Evolutionary conservation across 1,140 invertebrate species (phyloP), one percentile per base, ranked within the genome.

Genomic region (Rhizoglyphus robini): DNA sequence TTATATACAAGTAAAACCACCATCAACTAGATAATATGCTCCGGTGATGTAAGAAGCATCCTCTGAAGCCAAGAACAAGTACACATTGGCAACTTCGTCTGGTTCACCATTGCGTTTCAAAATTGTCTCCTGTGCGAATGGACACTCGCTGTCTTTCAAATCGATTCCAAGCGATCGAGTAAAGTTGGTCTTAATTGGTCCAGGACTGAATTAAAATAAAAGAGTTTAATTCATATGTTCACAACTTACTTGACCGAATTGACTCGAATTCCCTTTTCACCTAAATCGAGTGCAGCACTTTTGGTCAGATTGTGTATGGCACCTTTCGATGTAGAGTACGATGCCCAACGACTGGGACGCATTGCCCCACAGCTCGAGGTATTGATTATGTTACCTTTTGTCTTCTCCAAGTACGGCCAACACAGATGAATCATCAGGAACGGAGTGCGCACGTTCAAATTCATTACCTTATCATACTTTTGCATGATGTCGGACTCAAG

Each of bases 331-430:
- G 74, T 72, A 62, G 73, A 73, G 64, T 75, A 75, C 32, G 73
- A 72, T 34, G 38, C 30, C n/a, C 41, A 63, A 51, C 48, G 61
- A 13, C 23, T 27, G 51, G 81, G 78, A 1, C 88, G 81, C 72
- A 88, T 75, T 4, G 88, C 77, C 29, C 88, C 88, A 72, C 82
- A 84, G 0, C 93, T 86, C 74, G 88, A 92, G 1, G 89, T 93
- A 0, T 94, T 84, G 74, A 93, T 94, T 0, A 96, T 87, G 68
- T 83, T 86, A 27, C 89, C 89, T 75, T 88, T 87, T 0, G 83
- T 83, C 74, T 85, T 81, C 3, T 89, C 76, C 18, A 96, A 76
- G 75, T 92, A 81, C 1, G 90, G 90, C 0, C 87, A 83, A 36
- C 86, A 86, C 57, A 92, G 71, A 81, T 85, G 85, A 0, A 88